Conservation (phyloP, 2,113 vertebrate genomes). For the Potamarius usumacintae region DNA sequence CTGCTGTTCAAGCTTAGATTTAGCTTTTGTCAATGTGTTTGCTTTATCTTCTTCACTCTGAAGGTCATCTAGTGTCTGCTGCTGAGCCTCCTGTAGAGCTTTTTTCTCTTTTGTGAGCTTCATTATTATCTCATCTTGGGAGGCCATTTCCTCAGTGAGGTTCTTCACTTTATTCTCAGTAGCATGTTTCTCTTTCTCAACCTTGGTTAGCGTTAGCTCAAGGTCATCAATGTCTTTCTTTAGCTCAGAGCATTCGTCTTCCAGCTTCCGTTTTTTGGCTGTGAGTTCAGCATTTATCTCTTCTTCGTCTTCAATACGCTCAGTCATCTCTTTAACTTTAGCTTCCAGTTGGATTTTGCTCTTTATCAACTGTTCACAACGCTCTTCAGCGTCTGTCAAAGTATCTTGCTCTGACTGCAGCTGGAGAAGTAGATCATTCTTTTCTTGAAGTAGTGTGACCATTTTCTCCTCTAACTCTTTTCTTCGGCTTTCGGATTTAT, state of each 20-base stretch:
- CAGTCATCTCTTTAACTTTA: conserved; percentile 86
- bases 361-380: conserved; percentile 91
- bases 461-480: conserved; percentile 96
- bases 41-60: conserved; percentile 94
- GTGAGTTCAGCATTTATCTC: conserved; percentile 90
- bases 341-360: conserved; percentile 92
- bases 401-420: conserved; percentile 93
- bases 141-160: conserved; percentile 91
- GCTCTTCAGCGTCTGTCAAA: conserved; percentile 84
- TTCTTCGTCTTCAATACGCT: conserved; percentile 87
- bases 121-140: conserved; percentile 85
- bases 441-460: conserved; percentile 89
- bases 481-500: conserved; percentile 82
- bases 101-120: conserved; percentile 94
- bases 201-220: conserved; percentile 73
- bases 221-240: conserved; percentile 77
- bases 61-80: conserved; percentile 91
- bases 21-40: conserved; percentile 86
- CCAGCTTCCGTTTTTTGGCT: conserved; percentile 89
- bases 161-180: conserved; percentile 86
- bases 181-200: conserved; percentile 76
- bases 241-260: conserved; percentile 79
- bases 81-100: conserved; percentile 90
- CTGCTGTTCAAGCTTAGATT: conserved; percentile 90
- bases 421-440: conserved; percentile 87